These are phyloP conservation scores for Mixornis gularis DNA, from an alignment of 2,113 vertebrate species.

Conservation along the genomic window DNA sequence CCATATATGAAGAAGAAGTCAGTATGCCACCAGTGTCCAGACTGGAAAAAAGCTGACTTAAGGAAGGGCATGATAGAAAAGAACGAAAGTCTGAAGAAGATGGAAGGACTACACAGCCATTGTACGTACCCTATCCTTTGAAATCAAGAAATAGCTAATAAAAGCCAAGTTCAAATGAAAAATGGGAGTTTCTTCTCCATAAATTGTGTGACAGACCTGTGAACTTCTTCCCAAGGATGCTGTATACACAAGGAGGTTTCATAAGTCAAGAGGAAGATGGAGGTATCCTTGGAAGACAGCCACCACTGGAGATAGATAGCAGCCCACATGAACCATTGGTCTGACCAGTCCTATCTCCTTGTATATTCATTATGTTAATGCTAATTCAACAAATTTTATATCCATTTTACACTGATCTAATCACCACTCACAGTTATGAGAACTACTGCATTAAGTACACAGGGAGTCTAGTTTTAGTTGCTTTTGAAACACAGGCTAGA, in stretches of 20 bases:
- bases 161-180: background rate
- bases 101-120: background rate
- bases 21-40: background rate
- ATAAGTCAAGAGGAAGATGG: background rate
- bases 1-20: background rate
- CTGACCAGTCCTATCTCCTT: background rate
- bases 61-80: background rate
- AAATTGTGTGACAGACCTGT: background rate
- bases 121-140: background rate
- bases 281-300: background rate
- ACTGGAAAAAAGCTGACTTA: background rate
- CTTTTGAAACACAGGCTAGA: background rate
- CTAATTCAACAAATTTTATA: background rate
- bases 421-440: background rate
- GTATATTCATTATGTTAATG: background rate
- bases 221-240: background rate
- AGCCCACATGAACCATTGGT: background rate
- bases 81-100: background rate
- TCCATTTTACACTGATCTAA: background rate
- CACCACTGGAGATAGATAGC: background rate
- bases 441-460: background rate
- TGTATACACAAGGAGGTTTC: background rate
- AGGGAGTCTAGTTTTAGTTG: background rate
- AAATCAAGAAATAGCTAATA: background rate
- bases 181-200: background rate